Base-by-base conservation (phyloP, 1,140 invertebrate species). In the Dufourea novaeangliae region DNA sequence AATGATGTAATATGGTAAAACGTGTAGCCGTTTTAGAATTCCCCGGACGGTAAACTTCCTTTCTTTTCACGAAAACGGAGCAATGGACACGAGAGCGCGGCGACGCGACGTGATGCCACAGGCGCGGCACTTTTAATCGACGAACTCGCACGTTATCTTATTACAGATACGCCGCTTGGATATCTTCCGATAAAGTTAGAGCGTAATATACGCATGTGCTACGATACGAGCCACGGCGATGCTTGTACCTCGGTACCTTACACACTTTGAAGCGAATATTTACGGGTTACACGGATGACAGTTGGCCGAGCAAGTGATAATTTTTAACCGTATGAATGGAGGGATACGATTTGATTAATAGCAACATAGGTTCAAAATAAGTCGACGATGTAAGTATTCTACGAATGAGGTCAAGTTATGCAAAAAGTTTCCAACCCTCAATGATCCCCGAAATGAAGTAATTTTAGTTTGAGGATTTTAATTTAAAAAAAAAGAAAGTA, bases 181-280 rank as follows among this genome's bases (percentile, higher is more conserved):
- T 91, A 90, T 90, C 89, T 86, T 84, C 63, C 75, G 90, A 91
- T 91, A 91, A 90, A 90, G 85, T 80, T 76, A 44, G 78, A 82
- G 76, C 80, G 75, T 89, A 83, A 74, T 68, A 77, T 70, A 62
- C 69, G 81, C 64, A 70, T 74, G 76, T 80, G 73, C 56, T 77
- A 54, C 52, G 79, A 80, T 76, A 52, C 59, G 52, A 37, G 73
- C 69, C 56, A 39, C 17, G 59, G 74, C 75, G 59, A 66, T 25
- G 1, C 54, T 70, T 27, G 27, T 34, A 52, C 57, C n/a, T 46
- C 39, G 39, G 20, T 50, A 44, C 8, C 22, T 50, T 7, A n/a
- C 46, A n/a, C 12, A 3, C 27, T 20, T 34, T 27, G 22, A 14
- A 61, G 61, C n/a, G 69, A 57, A 69, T 76, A 69, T 61, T 56